Conservation (phyloP, 2,888 invertebrate species). For the Erannis defoliaria region DNA sequence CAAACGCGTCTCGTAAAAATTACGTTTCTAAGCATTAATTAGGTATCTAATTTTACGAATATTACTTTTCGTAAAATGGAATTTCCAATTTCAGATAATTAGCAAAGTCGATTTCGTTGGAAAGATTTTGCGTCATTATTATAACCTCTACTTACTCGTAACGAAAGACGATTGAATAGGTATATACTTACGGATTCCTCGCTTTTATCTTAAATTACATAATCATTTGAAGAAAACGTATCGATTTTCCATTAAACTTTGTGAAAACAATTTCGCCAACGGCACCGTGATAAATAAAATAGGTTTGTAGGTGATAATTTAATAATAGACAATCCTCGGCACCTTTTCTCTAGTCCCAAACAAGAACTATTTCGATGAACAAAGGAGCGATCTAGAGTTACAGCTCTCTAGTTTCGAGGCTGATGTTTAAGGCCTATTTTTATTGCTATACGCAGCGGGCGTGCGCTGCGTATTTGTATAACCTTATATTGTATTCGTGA, state of each 20-base stretch:
- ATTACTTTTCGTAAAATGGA: not conserved
- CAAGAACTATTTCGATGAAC: not conserved
- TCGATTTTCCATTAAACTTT: not conserved
- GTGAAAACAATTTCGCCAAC: not conserved
- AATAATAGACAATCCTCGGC: not conserved
- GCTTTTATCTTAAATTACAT: not conserved
- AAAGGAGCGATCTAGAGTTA: not conserved
- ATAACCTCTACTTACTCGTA: not conserved
- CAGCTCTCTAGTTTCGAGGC: not conserved
- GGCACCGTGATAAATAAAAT: not conserved
- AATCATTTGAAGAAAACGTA: not conserved
- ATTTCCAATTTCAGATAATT: constrained; percentile 1
- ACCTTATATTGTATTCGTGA: too few species aligned
- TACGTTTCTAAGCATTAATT: not conserved
- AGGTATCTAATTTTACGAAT: constrained; percentile 1
- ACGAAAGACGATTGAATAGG: not conserved
- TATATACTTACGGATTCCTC: not conserved
- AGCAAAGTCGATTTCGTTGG: not conserved
- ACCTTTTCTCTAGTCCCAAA: not conserved
- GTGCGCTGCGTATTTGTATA: too few species aligned
- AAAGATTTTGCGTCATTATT: not conserved
- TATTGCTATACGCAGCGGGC: too few species aligned
- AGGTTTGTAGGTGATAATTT: not conserved
- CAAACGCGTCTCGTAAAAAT: too few species aligned
- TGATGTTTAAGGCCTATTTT: not conserved